phyloP scores from a whole-genome alignment of 2,113 vertebrate species.

The Pagrus major region DNA sequence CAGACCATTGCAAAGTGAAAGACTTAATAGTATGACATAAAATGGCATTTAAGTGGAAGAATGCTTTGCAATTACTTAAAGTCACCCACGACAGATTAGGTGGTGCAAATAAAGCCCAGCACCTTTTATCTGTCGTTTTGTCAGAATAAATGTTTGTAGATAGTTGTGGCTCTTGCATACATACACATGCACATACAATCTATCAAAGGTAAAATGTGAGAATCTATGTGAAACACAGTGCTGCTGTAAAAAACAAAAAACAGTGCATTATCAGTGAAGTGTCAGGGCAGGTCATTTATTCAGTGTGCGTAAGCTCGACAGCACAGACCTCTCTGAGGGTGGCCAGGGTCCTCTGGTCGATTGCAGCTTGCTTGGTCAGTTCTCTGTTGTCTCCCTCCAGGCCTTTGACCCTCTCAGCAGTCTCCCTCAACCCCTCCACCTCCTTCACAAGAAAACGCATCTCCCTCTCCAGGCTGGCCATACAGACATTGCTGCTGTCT shows the following conservation, averaged over 20 bases:
- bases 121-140: background rate
- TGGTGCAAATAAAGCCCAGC: background rate
- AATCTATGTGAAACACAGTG: background rate
- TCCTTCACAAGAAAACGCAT: constrained; percentile 88
- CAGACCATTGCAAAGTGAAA: too few relatives aligned
- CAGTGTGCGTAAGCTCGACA: constrained; percentile 11
- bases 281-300: background rate
- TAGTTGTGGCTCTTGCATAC: background rate
- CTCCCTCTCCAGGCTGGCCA: constrained; percentile 89
- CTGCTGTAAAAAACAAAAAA: background rate
- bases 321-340: constrained; percentile 88
- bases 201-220: background rate
- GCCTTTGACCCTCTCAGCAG: constrained; percentile 87
- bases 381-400: constrained; percentile 94
- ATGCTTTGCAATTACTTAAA: too few relatives aligned
- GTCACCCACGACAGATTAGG: too few relatives aligned
- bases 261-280: constrained; percentile 13
- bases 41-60: background rate
- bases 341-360: constrained; percentile 91
- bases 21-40: constrained; percentile 2
- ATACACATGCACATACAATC: background rate
- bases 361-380: constrained; percentile 90
- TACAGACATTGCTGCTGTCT: constrained; percentile 86
- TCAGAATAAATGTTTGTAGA: background rate
- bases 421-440: constrained; percentile 87